phyloP scores from a whole-genome alignment of 2,888 invertebrate genomes.

The Cheilosia pagana region DNA sequence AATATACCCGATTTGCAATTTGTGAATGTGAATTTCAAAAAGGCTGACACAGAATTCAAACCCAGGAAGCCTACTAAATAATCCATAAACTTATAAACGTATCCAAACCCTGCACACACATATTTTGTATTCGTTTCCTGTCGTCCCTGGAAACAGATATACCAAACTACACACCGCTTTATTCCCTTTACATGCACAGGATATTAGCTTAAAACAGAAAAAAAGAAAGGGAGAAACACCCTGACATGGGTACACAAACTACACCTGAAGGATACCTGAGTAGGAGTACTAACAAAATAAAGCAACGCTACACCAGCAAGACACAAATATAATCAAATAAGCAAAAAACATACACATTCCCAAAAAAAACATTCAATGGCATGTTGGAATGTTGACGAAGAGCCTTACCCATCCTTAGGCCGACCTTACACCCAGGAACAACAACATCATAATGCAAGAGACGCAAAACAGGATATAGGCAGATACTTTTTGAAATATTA shows the following conservation, averaged over 20 bases:
- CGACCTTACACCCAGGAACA: not conserved
- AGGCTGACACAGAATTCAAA: not conserved
- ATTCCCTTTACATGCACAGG: not conserved
- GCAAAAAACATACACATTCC: not conserved
- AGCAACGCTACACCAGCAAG: not conserved
- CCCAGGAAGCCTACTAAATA: too few species aligned
- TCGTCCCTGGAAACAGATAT: not conserved
- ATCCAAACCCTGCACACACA: too few species aligned
- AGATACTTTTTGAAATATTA: slow-evolving; percentile 54
- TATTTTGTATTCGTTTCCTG: too few species aligned
- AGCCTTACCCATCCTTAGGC: slow-evolving; percentile 9
- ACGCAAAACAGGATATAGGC: slow-evolving; percentile 16
- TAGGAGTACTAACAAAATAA: not conserved
- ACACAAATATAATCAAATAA: not conserved
- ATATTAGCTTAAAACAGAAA: not conserved
- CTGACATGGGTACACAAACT: not conserved
- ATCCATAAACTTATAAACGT: too few species aligned
- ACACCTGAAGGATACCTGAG: slow-evolving; percentile 12
- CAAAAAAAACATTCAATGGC: not conserved
- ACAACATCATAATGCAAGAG: slow-evolving; percentile 5
- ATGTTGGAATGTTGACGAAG: slow-evolving; percentile 36
- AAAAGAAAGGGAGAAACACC: too few species aligned
- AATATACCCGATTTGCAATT: too few species aligned
- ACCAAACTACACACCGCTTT: slow-evolving; percentile 7
- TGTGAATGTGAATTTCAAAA: too few species aligned